phyloP scores from a whole-genome alignment of 1,140 invertebrate genomes.

The Drosophila arawakana region DNA sequence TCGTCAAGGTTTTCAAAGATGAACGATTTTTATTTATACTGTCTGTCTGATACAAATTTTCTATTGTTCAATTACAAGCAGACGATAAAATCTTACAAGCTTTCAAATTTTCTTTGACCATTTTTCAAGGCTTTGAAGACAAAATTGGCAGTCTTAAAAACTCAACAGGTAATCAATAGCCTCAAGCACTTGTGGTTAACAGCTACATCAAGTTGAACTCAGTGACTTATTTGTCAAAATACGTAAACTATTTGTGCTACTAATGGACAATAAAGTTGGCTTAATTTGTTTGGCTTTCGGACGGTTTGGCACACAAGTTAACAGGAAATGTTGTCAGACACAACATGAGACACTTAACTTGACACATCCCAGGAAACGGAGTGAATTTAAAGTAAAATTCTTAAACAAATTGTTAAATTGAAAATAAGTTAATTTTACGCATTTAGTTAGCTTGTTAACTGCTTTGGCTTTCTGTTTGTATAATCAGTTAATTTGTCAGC shows the following conservation, averaged over 20 bases:
- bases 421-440: neutral
- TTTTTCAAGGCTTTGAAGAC: too few relatives aligned
- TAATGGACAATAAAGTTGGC: conserved; percentile 36
- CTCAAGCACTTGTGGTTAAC: conserved; percentile 15
- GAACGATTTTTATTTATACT: too few relatives aligned
- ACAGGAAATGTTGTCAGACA: conserved; percentile 13
- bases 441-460: neutral
- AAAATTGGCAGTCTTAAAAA: neutral
- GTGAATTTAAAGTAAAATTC: neutral
- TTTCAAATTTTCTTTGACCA: too few relatives aligned
- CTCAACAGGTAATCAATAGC: neutral
- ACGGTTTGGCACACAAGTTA: neutral
- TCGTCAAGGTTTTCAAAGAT: too few relatives aligned
- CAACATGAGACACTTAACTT: conserved; percentile 15
- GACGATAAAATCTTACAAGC: too few relatives aligned
- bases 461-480: neutral
- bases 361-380: neutral
- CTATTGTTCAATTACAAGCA: too few relatives aligned
- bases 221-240: conserved; percentile 11
- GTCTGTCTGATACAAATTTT: too few relatives aligned
- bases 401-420: neutral
- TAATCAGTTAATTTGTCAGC: neutral
- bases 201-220: conserved; percentile 5
- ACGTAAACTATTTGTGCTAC: conserved; percentile 25
- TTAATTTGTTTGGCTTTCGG: conserved; percentile 18